Evolutionary conservation across 2,888 invertebrate genomes (phyloP).

Genomic region (Hyposoter dolosus): DNA sequence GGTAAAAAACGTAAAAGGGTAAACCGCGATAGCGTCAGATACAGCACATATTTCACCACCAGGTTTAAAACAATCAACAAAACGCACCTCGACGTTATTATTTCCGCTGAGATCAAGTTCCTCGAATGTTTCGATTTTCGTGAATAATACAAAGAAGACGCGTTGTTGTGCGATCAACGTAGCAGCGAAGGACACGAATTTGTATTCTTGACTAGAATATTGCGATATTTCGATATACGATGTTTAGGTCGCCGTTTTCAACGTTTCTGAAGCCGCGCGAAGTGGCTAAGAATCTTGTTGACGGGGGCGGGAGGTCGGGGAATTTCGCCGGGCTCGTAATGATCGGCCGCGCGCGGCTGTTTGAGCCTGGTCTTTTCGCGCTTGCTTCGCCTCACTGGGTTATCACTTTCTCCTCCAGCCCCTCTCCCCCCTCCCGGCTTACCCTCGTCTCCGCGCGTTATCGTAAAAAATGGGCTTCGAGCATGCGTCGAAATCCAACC

Average conservation of each 20-base stretch:
- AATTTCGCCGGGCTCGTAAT: conserved; percentile 77
- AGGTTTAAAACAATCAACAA: background rate
- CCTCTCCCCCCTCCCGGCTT: background rate
- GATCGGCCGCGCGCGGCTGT: conserved; percentile 76
- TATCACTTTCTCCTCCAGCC: background rate
- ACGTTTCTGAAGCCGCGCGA: conserved; percentile 18
- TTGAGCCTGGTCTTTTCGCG: conserved; percentile 73
- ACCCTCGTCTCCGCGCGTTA: background rate
- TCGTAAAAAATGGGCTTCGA: conserved; percentile 4
- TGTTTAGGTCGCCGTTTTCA: conserved; percentile 22
- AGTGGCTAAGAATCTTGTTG: background rate
- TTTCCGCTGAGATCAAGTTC: background rate
- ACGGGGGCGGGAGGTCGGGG: conserved; percentile 66
- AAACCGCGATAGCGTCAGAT: background rate
- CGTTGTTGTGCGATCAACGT: background rate
- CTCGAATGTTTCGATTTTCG: background rate
- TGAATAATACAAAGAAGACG: background rate
- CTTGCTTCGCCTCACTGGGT: conserved; percentile 67
- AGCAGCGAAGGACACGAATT: background rate
- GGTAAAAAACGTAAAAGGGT: background rate
- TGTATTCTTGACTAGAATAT: background rate
- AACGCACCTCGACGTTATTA: conserved; percentile 1
- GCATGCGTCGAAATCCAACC: conserved; percentile 13
- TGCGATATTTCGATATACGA: conserved; percentile 5
- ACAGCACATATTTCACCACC: conserved; percentile 1